Evolutionary conservation across 1,140 invertebrate genomes (phyloP).

Genomic region (Orchesella cincta): DNA sequence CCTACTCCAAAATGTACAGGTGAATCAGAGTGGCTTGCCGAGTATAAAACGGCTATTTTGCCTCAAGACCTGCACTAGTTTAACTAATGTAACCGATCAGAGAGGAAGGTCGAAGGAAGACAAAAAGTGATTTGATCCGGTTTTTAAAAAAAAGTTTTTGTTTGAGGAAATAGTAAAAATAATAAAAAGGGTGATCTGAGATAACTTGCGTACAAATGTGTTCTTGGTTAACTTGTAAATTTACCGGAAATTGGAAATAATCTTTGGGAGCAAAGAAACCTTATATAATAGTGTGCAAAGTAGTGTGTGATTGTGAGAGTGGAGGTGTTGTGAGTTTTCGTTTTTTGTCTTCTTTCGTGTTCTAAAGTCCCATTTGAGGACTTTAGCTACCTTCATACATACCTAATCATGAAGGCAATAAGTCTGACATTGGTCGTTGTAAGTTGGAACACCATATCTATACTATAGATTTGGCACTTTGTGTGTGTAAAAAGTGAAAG

Average conservation of each 20-base stretch:
- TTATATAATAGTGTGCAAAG: not conserved
- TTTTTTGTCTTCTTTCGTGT: not conserved
- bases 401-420: not conserved
- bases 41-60: not conserved
- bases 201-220: not conserved
- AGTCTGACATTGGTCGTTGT: not conserved
- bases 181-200: not conserved
- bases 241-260: conserved; percentile 2
- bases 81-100: not conserved
- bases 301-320: not conserved
- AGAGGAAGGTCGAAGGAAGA: conserved; percentile 22
- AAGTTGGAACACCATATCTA: not conserved
- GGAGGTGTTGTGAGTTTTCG: not conserved
- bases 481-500: conserved; percentile 10
- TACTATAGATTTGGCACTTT: not conserved
- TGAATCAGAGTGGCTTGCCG: not conserved
- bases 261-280: not conserved
- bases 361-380: not conserved
- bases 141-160: conserved; percentile 20
- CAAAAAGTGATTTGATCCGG: not conserved
- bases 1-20: not conserved
- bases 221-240: not conserved
- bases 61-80: not conserved
- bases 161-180: not conserved
- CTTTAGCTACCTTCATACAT: conserved; percentile 1